Conservation (phyloP, 1,140 invertebrate genomes). For the Drosophila mojavensis region DNA sequence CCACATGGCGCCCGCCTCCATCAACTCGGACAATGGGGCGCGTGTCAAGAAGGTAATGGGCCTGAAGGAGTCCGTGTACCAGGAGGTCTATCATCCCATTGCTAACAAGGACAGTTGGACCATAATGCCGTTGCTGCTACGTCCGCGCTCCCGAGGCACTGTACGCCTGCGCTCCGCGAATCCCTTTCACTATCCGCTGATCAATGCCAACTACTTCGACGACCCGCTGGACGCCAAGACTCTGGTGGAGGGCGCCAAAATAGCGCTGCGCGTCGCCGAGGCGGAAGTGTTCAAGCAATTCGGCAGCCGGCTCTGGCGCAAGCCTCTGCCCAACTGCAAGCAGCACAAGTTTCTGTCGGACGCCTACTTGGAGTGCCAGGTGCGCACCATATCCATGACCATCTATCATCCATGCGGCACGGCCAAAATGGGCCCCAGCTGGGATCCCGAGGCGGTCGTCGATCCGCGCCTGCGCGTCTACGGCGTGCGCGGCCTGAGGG, state of each 20-base stretch:
- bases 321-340: conserved; percentile 91
- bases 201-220: conserved; percentile 95
- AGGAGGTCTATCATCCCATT: conserved; percentile 91
- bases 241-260: conserved; percentile 92
- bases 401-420: conserved; percentile 93
- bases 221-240: conserved; percentile 90
- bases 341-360: conserved; percentile 90
- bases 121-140: conserved; percentile 91
- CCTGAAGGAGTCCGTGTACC: conserved; percentile 91
- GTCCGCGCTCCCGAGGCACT: conserved; percentile 92
- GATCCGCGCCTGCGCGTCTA: conserved; percentile 91
- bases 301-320: conserved; percentile 89
- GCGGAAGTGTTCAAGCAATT: conserved; percentile 92
- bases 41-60: conserved; percentile 92
- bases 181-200: conserved; percentile 93
- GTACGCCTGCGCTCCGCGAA: conserved; percentile 90
- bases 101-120: conserved; percentile 92
- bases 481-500: conserved; percentile 90
- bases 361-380: conserved; percentile 93
- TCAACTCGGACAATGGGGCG: conserved; percentile 91
- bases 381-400: conserved; percentile 93
- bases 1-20: conserved; percentile 93
- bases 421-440: conserved; percentile 92
- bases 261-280: conserved; percentile 89
- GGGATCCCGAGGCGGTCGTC: conserved; percentile 91